Percentiles rank a stretch among this genome's conserved stretches.
Conservation (phyloP, 2,888 invertebrate species). For the Seira musarum region DNA sequence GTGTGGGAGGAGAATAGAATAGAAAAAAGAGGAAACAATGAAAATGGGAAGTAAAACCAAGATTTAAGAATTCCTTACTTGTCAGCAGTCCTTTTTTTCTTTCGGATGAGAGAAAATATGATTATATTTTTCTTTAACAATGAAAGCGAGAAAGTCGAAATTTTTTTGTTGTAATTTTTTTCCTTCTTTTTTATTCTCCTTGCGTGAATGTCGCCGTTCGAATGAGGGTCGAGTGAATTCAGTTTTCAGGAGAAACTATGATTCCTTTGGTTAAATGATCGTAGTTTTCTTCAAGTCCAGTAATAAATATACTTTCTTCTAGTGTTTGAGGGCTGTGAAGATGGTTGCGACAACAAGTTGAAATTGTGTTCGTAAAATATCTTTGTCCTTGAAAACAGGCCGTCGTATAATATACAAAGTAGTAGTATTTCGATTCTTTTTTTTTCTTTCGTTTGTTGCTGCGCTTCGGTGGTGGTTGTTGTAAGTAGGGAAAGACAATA, state of each 20-base stretch:
- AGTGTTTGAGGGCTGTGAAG: neutral
- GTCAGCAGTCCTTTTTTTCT: slow-evolving; percentile 6
- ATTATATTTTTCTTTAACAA: slow-evolving; percentile 13
- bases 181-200: neutral
- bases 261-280: neutral
- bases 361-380: neutral
- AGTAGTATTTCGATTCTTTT: too few species aligned
- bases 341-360: slow-evolving; percentile 15
- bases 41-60: slow-evolving; percentile 2
- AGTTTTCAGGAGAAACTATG: neutral
- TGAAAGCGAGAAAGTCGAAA: slow-evolving; percentile 3
- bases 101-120: neutral
- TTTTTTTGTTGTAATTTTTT: slow-evolving; percentile 1
- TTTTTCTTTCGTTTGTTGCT: neutral
- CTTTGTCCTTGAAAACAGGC: slow-evolving; percentile 8
- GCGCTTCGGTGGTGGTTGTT: neutral
- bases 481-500: slow-evolving; percentile 10
- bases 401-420: neutral
- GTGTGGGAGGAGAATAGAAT: neutral
- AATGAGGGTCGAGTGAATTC: neutral
- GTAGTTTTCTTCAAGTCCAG: neutral
- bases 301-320: neutral
- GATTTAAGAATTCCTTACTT: slow-evolving; percentile 15
- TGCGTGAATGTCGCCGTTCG: neutral
- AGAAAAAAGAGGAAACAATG: neutral